Evolutionary conservation across 2,113 vertebrate genomes (phyloP).

Genomic region (Eira barbara): DNA sequence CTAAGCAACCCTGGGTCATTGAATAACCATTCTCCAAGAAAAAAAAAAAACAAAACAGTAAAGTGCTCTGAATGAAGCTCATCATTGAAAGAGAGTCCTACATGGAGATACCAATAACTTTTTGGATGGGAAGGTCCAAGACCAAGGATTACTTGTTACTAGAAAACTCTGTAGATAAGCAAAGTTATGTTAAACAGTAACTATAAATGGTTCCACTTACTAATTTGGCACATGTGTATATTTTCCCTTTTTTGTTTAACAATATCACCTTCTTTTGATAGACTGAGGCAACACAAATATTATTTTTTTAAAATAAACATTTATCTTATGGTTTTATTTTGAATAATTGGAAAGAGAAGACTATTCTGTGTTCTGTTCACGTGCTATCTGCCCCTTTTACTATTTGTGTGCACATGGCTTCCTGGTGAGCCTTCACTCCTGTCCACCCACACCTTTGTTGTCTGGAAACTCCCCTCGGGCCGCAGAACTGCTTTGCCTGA

Average conservation of each 20-base stretch:
- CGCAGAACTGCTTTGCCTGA: not conserved
- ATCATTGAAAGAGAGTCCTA: not conserved
- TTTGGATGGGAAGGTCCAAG: not conserved
- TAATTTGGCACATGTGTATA: not conserved
- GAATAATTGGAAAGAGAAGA: not conserved
- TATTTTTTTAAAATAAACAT: not conserved
- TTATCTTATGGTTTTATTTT: not conserved
- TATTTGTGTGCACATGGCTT: not conserved
- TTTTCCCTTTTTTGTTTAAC: not conserved
- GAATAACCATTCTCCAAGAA: not conserved
- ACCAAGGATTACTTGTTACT: not conserved
- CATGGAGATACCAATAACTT: not conserved
- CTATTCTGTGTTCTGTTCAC: not conserved
- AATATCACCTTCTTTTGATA: not conserved
- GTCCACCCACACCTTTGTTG: not conserved
- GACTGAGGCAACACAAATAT: not conserved
- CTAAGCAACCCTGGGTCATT: not conserved
- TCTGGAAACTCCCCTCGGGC: not conserved
- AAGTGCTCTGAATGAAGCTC: not conserved
- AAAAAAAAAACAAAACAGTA: not conserved
- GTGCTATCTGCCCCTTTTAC: not conserved
- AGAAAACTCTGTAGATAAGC: not conserved
- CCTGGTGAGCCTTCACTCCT: not conserved
- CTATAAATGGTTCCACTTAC: not conserved
- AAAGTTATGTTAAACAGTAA: slow-evolving; percentile 8